Percentiles rank a stretch among this genome's conserved stretches.
phyloP scores from a whole-genome alignment of 2,797 vertebrate species.

The Falco rusticolus region DNA sequence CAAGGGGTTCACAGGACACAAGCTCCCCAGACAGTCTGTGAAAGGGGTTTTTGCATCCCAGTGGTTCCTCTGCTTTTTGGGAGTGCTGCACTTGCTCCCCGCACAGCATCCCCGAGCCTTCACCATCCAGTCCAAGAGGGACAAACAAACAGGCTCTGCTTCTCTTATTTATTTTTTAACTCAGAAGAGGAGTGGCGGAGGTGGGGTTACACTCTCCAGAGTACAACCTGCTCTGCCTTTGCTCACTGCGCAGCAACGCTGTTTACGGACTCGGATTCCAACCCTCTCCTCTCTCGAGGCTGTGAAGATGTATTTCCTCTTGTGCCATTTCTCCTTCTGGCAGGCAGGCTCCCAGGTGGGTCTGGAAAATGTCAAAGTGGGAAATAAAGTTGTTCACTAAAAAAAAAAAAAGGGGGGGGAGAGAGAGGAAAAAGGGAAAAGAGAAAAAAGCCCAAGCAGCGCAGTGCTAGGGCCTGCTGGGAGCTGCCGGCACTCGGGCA shows the following conservation, averaged over 20 bases:
- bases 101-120: rapidly evolving
- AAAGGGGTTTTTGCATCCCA: neutral
- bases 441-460: neutral
- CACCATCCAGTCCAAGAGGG: neutral
- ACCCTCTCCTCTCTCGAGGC: slow-evolving; percentile 50
- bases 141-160: neutral
- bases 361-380: slow-evolving; percentile 74
- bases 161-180: neutral
- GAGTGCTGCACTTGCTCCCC: neutral
- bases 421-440: neutral
- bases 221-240: slow-evolving; percentile 69
- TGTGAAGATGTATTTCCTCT: slow-evolving; percentile 72
- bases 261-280: slow-evolving; percentile 71
- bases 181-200: neutral
- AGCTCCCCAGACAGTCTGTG: neutral
- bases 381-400: slow-evolving; percentile 60
- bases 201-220: slow-evolving; percentile 62
- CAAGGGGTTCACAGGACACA: neutral
- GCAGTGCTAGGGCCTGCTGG: neutral
- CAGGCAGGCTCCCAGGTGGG: slow-evolving; percentile 68
- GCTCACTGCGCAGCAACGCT: slow-evolving; percentile 46
- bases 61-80: rapidly evolving
- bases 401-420: neutral
- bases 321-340: slow-evolving; percentile 73
- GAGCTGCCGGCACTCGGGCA: rapidly evolving